Percentiles rank a stretch among this genome's conserved stretches.
phyloP scores from a whole-genome alignment of 2,797 vertebrate genomes.

The Microctenopoma lineatum region DNA sequence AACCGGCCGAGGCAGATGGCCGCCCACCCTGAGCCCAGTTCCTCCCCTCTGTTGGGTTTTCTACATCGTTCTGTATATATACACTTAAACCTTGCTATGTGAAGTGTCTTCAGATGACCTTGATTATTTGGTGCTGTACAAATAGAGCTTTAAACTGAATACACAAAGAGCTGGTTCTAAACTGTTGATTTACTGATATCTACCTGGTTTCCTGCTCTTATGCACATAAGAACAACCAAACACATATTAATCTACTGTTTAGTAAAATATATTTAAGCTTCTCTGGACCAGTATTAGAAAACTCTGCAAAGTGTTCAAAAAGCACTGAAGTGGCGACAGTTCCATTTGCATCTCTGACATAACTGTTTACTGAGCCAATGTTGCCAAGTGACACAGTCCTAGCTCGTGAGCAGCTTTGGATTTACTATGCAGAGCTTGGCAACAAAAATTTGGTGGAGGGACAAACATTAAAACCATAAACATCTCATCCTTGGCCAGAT shows the following conservation, averaged over 20 bases:
- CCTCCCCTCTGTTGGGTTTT: too few species aligned
- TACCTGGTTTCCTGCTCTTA: not conserved
- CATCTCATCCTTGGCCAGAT: slow-evolving; percentile 9
- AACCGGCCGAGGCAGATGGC: too few species aligned
- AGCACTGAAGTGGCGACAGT: slow-evolving; percentile 4
- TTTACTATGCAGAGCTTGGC: slow-evolving; percentile 3
- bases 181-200: not conserved
- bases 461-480: slow-evolving; percentile 27
- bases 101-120: too few species aligned
- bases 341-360: slow-evolving; percentile 21
- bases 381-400: slow-evolving; percentile 41
- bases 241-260: not conserved
- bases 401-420: slow-evolving; percentile 20
- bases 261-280: not conserved
- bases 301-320: too few species aligned
- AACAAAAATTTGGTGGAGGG: slow-evolving; percentile 19
- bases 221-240: not conserved
- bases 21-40: too few species aligned
- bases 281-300: too few species aligned
- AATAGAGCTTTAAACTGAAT: too few species aligned
- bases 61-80: too few species aligned
- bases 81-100: too few species aligned
- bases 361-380: slow-evolving; percentile 23
- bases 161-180: not conserved
- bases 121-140: too few species aligned